These are phyloP conservation scores for Mamestra brassicae DNA, from an alignment of 2,888 invertebrate genomes.

Conservation along the genomic window DNA sequence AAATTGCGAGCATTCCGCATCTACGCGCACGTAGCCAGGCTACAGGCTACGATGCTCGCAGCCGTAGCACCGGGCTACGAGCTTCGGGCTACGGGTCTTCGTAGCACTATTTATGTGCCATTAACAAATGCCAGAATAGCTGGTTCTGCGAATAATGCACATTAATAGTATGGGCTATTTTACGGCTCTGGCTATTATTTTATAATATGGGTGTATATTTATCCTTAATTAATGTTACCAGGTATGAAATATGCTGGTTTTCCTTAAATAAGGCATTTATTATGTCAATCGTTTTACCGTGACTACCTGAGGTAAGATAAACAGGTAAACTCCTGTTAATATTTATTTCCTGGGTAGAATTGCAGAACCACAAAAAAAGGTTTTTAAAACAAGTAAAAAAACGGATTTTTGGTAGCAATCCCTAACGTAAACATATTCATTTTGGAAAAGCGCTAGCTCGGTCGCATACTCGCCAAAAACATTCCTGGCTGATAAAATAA, in stretches of 20 bases:
- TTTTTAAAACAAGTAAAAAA: background rate
- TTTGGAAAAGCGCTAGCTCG: background rate
- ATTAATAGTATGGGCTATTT: slow-evolving; percentile 6
- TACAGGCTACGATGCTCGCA: slow-evolving; percentile 52
- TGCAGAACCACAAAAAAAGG: background rate
- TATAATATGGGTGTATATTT: background rate
- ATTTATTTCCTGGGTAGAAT: background rate
- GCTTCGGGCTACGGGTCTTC: slow-evolving; percentile 62
- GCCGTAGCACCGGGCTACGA: slow-evolving; percentile 58
- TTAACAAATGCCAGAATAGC: slow-evolving; percentile 42
- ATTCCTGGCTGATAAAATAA: background rate
- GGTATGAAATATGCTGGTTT: background rate
- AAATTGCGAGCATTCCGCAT: slow-evolving; percentile 44
- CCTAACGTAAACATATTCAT: background rate
- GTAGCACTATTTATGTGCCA: slow-evolving; percentile 45
- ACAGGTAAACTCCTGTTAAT: background rate
- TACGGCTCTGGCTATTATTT: slow-evolving; percentile 6
- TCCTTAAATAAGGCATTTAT: background rate
- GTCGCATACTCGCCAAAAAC: background rate
- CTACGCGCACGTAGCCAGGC: slow-evolving; percentile 46
- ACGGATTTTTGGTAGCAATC: background rate
- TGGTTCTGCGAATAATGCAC: slow-evolving; percentile 30
- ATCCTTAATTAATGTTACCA: background rate
- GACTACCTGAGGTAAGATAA: background rate
- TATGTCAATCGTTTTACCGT: background rate